These are phyloP conservation scores for Tachypleus tridentatus DNA, from an alignment of 1,140 invertebrate genomes.

Conservation along the genomic window DNA sequence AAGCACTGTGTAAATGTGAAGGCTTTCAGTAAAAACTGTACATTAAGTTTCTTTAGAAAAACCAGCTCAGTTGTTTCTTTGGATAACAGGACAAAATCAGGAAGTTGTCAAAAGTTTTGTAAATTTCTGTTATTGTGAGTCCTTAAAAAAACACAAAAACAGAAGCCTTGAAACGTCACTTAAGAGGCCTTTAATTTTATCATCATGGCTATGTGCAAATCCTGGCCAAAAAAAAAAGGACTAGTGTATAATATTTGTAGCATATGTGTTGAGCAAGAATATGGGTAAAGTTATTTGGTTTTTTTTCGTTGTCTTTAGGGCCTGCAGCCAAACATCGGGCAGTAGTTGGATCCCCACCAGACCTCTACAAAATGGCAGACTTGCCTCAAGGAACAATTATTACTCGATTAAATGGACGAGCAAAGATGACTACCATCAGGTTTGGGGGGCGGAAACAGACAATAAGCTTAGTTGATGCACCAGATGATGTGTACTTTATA, in stretches of 20 bases:
- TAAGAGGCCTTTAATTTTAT: too few relatives aligned
- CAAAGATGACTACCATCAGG: constrained; percentile 52
- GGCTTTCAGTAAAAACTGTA: too few relatives aligned
- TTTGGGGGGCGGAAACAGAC: constrained; percentile 59
- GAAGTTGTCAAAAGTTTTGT: too few relatives aligned
- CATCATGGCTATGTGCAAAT: background rate
- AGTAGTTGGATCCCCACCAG: constrained; percentile 6
- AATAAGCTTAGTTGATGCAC: constrained; percentile 95
- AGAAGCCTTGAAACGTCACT: too few relatives aligned
- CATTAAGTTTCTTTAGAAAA: too few relatives aligned
- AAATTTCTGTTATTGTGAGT: too few relatives aligned
- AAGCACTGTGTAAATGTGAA: too few relatives aligned
- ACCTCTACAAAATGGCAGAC: constrained; percentile 19
- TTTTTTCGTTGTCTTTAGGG: constrained; percentile 17
- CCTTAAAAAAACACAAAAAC: too few relatives aligned
- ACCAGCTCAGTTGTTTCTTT: too few relatives aligned
- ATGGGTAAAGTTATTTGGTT: too few relatives aligned
- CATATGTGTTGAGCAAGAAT: too few relatives aligned
- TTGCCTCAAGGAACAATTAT: constrained; percentile 24
- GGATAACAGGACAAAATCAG: too few relatives aligned
- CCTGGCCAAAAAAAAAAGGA: constrained; percentile 6
- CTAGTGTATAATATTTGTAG: constrained; percentile 29
- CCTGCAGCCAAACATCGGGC: constrained; percentile 45
- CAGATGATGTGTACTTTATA: constrained; percentile 91
- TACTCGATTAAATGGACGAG: constrained; percentile 46